A percentile compares a stretch with the other conserved stretches of the same genome.
Conservation (phyloP, 2,888 invertebrate genomes). For the Philopedon plagiatum region DNA sequence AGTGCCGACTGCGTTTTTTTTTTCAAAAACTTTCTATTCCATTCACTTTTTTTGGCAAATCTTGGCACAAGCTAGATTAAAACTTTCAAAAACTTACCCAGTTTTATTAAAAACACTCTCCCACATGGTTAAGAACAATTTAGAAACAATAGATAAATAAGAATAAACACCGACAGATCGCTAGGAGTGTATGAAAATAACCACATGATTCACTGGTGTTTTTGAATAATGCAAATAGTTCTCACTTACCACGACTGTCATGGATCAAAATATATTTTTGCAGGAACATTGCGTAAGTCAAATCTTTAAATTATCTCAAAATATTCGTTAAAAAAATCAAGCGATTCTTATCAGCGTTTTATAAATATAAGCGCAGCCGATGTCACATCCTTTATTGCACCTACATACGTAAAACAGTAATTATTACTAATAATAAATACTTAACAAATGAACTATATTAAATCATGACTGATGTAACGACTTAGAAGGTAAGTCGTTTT, state of each 20-base stretch:
- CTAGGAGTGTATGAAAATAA: constrained; percentile 14
- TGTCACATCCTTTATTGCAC: not conserved
- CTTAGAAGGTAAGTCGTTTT: not conserved
- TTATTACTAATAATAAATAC: not conserved
- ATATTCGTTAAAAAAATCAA: not conserved
- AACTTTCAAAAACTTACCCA: not conserved
- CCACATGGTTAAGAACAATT: constrained; percentile 22
- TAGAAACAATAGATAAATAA: constrained; percentile 7
- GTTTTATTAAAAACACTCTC: constrained; percentile 9
- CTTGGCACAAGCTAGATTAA: not conserved
- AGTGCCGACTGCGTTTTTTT: too few relatives aligned
- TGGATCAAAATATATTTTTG: constrained; percentile 56
- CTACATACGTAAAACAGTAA: constrained; percentile 3
- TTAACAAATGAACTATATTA: not conserved
- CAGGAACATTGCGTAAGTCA: constrained; percentile 52
- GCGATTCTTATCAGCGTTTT: not conserved
- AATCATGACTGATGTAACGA: not conserved
- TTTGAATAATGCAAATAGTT: constrained; percentile 25
- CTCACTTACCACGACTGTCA: constrained; percentile 54
- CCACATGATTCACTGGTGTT: constrained; percentile 16
- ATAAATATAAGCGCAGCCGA: not conserved
- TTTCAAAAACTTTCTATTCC: too few relatives aligned
- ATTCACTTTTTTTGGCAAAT: too few relatives aligned
- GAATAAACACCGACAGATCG: constrained; percentile 17
- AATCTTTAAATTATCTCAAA: not conserved